A percentile compares a stretch with the other conserved stretches of the same genome.
Evolutionary conservation across 2,113 vertebrate genomes (phyloP).

Genomic region (Bubo scandiacus): DNA sequence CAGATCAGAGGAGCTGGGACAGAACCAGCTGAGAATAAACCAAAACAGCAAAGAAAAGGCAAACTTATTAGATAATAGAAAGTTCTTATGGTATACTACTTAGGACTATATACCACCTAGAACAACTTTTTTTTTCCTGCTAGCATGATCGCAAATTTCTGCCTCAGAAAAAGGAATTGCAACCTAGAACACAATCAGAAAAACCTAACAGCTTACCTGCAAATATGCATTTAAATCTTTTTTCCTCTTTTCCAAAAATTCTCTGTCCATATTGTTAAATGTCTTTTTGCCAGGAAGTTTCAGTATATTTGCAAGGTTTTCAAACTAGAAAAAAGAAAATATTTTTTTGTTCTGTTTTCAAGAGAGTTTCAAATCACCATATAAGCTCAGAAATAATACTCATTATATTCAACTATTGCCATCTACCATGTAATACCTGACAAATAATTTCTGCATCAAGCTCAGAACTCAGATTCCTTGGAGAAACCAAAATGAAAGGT

Average conservation of each 20-base stretch:
- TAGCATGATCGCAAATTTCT: not conserved
- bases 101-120: not conserved
- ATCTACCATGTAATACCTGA: not conserved
- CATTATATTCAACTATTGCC: not conserved
- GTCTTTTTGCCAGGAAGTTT: conserved; percentile 99
- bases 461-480: not conserved
- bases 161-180: not conserved
- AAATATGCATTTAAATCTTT: conserved; percentile 95
- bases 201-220: conserved; percentile 78
- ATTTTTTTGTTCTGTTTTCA: not conserved
- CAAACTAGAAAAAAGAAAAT: conserved; percentile 79
- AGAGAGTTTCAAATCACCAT: not conserved
- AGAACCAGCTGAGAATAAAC: not conserved
- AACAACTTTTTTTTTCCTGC: not conserved
- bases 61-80: not conserved
- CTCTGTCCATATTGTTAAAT: conserved; percentile 99
- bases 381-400: not conserved
- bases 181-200: not conserved
- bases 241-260: conserved; percentile 96
- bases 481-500: not conserved
- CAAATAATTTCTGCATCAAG: not conserved
- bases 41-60: not conserved
- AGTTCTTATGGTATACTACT: not conserved
- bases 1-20: not conserved
- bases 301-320: conserved; percentile 87